A percentile compares a stretch with the other conserved stretches of the same genome.
Conservation (phyloP, 2,797 vertebrate species). For the Molossus alvarezi region DNA sequence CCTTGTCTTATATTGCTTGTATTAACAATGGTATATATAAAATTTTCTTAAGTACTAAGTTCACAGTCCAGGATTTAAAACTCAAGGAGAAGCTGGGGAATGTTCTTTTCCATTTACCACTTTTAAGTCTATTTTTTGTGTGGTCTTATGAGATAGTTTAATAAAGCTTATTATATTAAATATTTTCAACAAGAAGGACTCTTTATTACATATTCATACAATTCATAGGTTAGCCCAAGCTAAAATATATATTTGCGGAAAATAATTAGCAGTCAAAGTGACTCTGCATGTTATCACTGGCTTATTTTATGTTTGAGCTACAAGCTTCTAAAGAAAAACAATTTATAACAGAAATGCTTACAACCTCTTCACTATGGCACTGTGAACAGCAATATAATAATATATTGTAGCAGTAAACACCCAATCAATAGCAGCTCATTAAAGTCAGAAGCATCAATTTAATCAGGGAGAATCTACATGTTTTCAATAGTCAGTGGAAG, state of each 20-base stretch:
- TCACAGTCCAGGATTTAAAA: background rate
- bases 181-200: background rate
- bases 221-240: background rate
- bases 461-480: constrained; percentile 78
- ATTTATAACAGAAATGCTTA: constrained; percentile 51
- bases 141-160: background rate
- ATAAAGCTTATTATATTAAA: constrained; percentile 43
- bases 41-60: background rate
- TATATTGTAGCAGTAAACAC: constrained; percentile 61
- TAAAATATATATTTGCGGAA: constrained; percentile 13
- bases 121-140: background rate
- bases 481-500: constrained; percentile 80
- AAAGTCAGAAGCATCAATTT: constrained; percentile 71
- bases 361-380: constrained; percentile 33
- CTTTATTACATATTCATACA: constrained; percentile 29
- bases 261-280: constrained; percentile 1
- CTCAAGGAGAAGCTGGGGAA: constrained; percentile 17
- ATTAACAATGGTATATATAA: background rate
- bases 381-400: constrained; percentile 66
- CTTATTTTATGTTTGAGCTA: constrained; percentile 32
- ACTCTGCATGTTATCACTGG: background rate
- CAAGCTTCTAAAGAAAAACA: constrained; percentile 46
- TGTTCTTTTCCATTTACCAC: constrained; percentile 33
- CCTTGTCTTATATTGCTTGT: background rate
- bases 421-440: constrained; percentile 83